Evolutionary conservation across 2,888 invertebrate genomes (phyloP), one percentile per base, ranked within the genome.

Genomic region (Eugnorisma glareosa): DNA sequence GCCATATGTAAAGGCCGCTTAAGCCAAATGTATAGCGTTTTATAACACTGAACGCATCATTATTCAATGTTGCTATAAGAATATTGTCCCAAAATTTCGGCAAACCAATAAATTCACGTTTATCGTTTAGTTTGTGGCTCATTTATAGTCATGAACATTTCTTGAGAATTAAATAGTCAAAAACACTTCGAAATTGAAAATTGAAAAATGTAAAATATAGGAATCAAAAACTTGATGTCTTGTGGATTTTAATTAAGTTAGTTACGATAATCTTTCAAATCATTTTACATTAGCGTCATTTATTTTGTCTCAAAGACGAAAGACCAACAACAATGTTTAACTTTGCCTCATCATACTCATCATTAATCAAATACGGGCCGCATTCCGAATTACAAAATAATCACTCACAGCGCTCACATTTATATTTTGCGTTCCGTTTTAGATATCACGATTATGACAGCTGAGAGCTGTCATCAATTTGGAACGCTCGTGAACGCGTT

Each of bases 21-120:
- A n/a, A n/a, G n/a, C n/a, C n/a, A 51, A 31, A n/a, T 43, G 35
- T 43, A 43, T 43, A 24, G 18, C 18, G 1, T 3, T 40, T 5
- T 21, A 18, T 48, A 21, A 21, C n/a, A 51, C 24, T 64, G 78
- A 79, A 59, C 35, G 72, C 64, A 73, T 35, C 8, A 15, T 31
- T 35, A 7, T 59, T 18, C 2, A 28, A 59, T 78, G 48, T 72
- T 72, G 48, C 64, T 40, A n/a, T 66, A 31, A 4, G 5, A 3
- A 40, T 24, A 35, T 24, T 71, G 8, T 57, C 48, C 71, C n/a
- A 1, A 45, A 3, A 5, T 48, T 15, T 13, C 6, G 24, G 66
- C 1, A 74, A 74, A 18, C 13, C 13, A 28, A 37, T 18, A 37
- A 28, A 5, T 0, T 3, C 8, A 8, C 0, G 2, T 69, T 8